Base-by-base conservation (phyloP, 1,140 invertebrate species). In the Sminthurinus signatus region DNA sequence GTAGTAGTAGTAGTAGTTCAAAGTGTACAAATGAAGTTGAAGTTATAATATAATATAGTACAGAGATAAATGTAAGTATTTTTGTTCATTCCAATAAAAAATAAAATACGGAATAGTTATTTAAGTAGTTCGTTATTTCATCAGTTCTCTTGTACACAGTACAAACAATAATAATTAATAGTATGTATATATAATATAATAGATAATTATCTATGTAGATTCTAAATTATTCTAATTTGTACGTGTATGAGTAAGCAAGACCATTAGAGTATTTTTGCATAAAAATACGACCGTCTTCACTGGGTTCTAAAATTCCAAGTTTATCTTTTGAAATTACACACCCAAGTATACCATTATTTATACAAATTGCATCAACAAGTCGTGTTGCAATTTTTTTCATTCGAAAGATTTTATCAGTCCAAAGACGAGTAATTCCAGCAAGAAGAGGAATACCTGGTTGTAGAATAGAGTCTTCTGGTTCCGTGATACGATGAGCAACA, bases 221-320 rank as follows among this genome's bases (percentile, higher is more conserved):
- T 4, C n/a, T n/a, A 8, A 48, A n/a, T 21, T 48, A 21, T 42
- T n/a, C 8, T 44, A 57, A 36, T 62, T 64, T 62, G 52, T 71
- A 71, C 4, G 63, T 52, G 21, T 71, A 71, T 23, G 42, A 17
- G 12, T 23, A 39, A 21, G 60, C 70, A 17, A 29, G 10, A 8
- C 39, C 27, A 32, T 66, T 50, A 15, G 67, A 58, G 58, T 67
- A 72, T 28, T 62, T 64, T 3, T 15, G 23, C 48, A 72, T 58
- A 52, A 72, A 72, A 1, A 29, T 15, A 29, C 55, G 39, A 32
- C 70, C 70, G 39, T 61, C 70, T 21, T 67, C 70, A 0, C 64
- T 65, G 0, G 69, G 69, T 58, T 71, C 70, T 28, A 69, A 52
- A 36, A 72, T 72, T 2, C 64, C 70, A 28, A 72, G 15, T 39